Evolutionary conservation across 2,888 invertebrate species (phyloP), one percentile per base, ranked within the genome.

Genomic region (Hypomecis punctinalis): DNA sequence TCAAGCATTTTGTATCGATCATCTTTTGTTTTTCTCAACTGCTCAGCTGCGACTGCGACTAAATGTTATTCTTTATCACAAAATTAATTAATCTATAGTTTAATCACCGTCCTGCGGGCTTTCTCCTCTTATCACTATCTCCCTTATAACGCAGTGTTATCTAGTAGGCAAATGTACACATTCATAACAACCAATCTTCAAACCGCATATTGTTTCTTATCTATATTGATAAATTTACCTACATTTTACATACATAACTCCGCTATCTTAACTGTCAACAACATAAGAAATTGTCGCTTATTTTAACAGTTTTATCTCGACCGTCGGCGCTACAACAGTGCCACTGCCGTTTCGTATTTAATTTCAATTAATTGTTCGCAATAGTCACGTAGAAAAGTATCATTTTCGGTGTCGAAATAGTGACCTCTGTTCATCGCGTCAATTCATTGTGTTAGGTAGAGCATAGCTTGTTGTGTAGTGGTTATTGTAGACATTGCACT

Each of bases 211-310:
- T 86, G 84, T 86, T 80, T 78, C 85, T 91, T 93, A 92, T 93
- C 92, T 88, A 72, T 85, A 87, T 86, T 90, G 91, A 92, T 92
- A 91, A 88, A 84, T 89, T 86, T 60, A 46, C 56, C 56, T 56
- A 64, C 51, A 58, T 60, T 64, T 55, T 84, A 86, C 82, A 86
- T 85, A 82, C 86, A 86, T 85, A 87, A 83, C 82, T 83, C 75
- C 74, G 77, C 76, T 89, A 89, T 91, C 90, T 87, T 76, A 78
- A 79, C 82, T 85, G 88, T 82, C 86, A 84, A 80, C 80, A 77
- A 74, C 78, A 76, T 84, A 88, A 87, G 89, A 88, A 87, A 89
- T 82, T 85, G 84, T 83, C 83, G 80, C 78, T 84, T 78, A 79
- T 78, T 81, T 80, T 76, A 82, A 79, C 84, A 89, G 86, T 89